Evolutionary conservation across 2,888 invertebrate species (phyloP), one percentile per base, ranked within the genome.

Genomic region (Hemaris fuciformis): DNA sequence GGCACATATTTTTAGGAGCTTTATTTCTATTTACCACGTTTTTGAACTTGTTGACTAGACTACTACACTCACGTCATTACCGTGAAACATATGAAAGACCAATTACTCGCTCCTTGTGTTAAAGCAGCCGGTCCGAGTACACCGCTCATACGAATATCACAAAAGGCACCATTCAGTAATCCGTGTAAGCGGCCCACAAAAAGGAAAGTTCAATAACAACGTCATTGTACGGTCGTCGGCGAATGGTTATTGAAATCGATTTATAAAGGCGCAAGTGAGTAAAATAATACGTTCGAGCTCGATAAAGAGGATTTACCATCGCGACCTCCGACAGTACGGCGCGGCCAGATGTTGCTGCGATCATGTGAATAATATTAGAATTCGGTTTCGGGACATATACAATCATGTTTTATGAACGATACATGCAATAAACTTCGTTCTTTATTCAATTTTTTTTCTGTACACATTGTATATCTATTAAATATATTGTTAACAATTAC

Each of bases 221-320:
- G 53, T 31, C 53, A 65, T 68, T 76, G 74, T 73, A 74, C 70
- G 73, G 65, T 65, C 69, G 57, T 69, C 69, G 65, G 70, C 46
- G 67, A 64, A 73, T 72, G 70, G 70, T 77, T 74, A 77, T 77
- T 76, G 76, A 73, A 73, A 72, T 72, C 66, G 73, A 75, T 76
- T 76, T 77, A 76, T 77, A 70, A 70, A 66, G 73, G 72, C 15
- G 56, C 58, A 60, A 62, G 69, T 64, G 65, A 64, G 68, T 57
- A 66, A 73, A 73, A 74, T 72, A 76, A 74, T 70, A 67, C 60
- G 59, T 60, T 64, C 65, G 66, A 65, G 68, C 67, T 62, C 63
- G 63, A 60, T 58, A 25, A 20, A 68, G 70, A 66, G 68, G 73
- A 71, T 59, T 73, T 70, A 64, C 66, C 62, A 67, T 53, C 60